Percentiles rank a stretch among this genome's conserved stretches.
Evolutionary conservation across 2,888 invertebrate genomes (phyloP).

Genomic region (Syritta pipiens): DNA sequence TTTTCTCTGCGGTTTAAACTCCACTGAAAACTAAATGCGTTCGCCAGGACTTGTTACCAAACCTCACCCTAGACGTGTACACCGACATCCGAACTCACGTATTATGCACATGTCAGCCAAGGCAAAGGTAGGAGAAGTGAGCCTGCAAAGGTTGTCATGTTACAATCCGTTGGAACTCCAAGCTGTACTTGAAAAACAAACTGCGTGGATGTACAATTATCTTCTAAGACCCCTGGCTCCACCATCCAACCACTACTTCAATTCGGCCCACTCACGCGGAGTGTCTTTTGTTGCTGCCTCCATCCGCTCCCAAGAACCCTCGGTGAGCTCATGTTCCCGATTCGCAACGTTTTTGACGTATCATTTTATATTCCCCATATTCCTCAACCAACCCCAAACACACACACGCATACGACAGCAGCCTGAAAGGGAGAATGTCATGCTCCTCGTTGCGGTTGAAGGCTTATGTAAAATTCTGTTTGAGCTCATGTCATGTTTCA

Average conservation of each 20-base stretch:
- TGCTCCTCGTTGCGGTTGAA: conserved; percentile 58
- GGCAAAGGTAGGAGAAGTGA: no score
- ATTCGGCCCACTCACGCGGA: neutral
- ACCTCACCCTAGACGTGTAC: no score
- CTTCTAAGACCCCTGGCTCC: neutral
- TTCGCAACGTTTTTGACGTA: conserved; percentile 54
- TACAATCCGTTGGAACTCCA: conserved; percentile 3
- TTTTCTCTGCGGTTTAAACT: no score
- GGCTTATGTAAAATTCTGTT: conserved; percentile 67
- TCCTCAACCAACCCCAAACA: neutral
- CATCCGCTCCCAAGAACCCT: neutral
- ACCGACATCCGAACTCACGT: no score
- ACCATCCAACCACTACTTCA: neutral
- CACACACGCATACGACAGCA: neutral
- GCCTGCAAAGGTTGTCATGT: no score
- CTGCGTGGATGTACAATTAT: conserved; percentile 14
- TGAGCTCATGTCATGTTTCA: conserved; percentile 65
- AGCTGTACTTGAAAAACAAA: conserved; percentile 7
- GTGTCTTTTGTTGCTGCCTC: neutral
- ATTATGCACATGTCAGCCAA: no score
- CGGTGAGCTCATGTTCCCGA: conserved; percentile 41
- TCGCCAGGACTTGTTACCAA: no score
- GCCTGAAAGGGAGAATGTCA: conserved; percentile 10
- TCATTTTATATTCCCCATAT: conserved; percentile 41
- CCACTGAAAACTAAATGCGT: no score